Evolutionary conservation across 2,113 vertebrate species (phyloP).

Genomic region (Xyliphius kryptos): DNA sequence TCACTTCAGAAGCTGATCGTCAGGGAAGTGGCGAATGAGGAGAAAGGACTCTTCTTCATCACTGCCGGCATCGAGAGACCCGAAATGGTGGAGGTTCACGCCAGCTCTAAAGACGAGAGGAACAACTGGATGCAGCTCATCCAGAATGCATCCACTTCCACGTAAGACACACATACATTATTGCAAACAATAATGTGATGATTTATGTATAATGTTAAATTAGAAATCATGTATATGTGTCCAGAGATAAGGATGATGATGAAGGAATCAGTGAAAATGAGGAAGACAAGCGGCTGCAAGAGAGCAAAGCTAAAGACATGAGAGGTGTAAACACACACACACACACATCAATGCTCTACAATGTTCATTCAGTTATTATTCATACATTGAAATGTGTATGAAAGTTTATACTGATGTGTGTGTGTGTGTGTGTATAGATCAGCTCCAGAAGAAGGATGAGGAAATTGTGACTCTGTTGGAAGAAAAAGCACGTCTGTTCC

Average conservation of each 20-base stretch:
- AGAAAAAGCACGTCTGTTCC: conserved; percentile 82
- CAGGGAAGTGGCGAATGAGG: conserved; percentile 87
- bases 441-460: conserved; percentile 80
- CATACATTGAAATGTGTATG: no score
- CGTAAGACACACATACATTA: no score
- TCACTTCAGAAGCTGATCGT: conserved; percentile 87
- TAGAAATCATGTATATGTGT: no score
- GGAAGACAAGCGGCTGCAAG: conserved; percentile 76
- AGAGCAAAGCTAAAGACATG: conserved; percentile 74
- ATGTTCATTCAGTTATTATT: no score
- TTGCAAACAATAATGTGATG: no score
- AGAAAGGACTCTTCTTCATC: conserved; percentile 87
- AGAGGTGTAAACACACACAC: conserved; percentile 79
- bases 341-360: no score
- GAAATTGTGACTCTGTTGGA: conserved; percentile 78
- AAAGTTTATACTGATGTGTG: background rate
- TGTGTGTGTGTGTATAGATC: conserved; percentile 61
- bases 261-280: conserved; percentile 87
- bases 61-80: conserved; percentile 75
- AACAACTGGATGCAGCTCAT: conserved; percentile 83
- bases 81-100: conserved; percentile 89
- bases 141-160: conserved; percentile 76
- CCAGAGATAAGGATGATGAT: conserved; percentile 86
- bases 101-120: conserved; percentile 83
- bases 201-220: no score